These are phyloP conservation scores for Cenopis cana DNA, from an alignment of 2,888 invertebrate genomes.

Conservation along the genomic window DNA sequence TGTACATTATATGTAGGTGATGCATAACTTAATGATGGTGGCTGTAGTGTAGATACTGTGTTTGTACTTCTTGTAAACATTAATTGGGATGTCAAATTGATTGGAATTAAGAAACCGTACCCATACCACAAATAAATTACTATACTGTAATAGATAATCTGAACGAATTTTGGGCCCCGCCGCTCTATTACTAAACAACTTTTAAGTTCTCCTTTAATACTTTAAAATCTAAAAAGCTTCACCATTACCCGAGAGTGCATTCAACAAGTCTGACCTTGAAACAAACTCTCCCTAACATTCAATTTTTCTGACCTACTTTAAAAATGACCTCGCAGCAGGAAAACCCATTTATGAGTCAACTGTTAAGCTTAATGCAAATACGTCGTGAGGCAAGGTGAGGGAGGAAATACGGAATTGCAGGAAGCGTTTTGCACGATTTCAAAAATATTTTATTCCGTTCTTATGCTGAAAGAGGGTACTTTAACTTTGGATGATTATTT, in stretches of 20 bases:
- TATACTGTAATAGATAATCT: too few relatives aligned
- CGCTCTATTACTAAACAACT: not conserved
- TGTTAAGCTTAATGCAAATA: constrained; percentile 45
- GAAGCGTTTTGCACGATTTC: constrained; percentile 29
- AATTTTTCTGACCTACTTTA: constrained; percentile 40
- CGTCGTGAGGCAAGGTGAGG: constrained; percentile 17
- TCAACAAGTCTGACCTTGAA: constrained; percentile 41
- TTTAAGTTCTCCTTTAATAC: not conserved
- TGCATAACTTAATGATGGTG: too few relatives aligned
- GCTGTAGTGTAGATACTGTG: too few relatives aligned
- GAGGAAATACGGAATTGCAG: constrained; percentile 25
- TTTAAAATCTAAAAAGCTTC: constrained; percentile 15
- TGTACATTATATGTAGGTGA: too few relatives aligned
- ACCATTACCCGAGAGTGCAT: constrained; percentile 19
- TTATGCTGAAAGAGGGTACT: not conserved
- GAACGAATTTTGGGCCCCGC: not conserved
- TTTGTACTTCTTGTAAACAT: too few relatives aligned
- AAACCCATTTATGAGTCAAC: constrained; percentile 38
- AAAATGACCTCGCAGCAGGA: constrained; percentile 27
- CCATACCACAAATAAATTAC: not conserved
- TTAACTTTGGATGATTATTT: constrained; percentile 7
- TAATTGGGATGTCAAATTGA: not conserved
- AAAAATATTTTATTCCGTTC: constrained; percentile 31
- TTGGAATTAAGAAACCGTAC: not conserved
- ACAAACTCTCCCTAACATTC: constrained; percentile 31